Base-by-base conservation (phyloP, 2,113 vertebrate species). In the Oryzias melastigma region DNA sequence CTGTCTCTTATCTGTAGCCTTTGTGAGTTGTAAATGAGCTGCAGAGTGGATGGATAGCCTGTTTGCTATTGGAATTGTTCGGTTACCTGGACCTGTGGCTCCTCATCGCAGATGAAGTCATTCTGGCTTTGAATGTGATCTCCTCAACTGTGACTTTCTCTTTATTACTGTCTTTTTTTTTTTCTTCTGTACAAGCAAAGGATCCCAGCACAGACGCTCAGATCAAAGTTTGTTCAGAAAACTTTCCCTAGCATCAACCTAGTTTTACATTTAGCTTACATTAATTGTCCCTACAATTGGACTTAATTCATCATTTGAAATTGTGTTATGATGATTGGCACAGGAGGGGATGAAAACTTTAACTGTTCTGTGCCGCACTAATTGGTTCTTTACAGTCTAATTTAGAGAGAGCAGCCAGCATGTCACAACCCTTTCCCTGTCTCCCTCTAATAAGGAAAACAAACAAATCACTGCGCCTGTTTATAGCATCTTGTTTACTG, bases 311-410 rank as follows among this genome's bases (percentile, higher is more conserved):
- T 86, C 69, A 76, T 61, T 60, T 62, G 72, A 75, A 85, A 90
- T 84, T 58, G 44, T 61, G 55, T 89, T 80, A 89, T 80, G 80
- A 83, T 90, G 90, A 92, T 88, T 90, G 91, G 84, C 88, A 90
- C 84, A 71, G 80, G 51, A 66, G 83, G 71, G 53, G 75, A 78
- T 58, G 68, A 75, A 63, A 48, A 77, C 76, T 78, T 73, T 57
- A 78, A 79, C 63, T 62, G 80, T 58, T 67, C 19, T 44, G 44
- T 3, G 25, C 73, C 16, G 17, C 66, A 47, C 80, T 89, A 86
- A 89, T 87, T 86, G 76, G 78, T 62, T 71, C 53, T 75, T 82
- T 58, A 79, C 71, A 18, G 64, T 47, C 59, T 74, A 81, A 85
- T 86, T 85, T 85, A 68, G 68, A 70, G 52, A 1, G 42, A 77